Conservation (phyloP, 2,113 vertebrate species). For the Herpailurus yagouaroundi region DNA sequence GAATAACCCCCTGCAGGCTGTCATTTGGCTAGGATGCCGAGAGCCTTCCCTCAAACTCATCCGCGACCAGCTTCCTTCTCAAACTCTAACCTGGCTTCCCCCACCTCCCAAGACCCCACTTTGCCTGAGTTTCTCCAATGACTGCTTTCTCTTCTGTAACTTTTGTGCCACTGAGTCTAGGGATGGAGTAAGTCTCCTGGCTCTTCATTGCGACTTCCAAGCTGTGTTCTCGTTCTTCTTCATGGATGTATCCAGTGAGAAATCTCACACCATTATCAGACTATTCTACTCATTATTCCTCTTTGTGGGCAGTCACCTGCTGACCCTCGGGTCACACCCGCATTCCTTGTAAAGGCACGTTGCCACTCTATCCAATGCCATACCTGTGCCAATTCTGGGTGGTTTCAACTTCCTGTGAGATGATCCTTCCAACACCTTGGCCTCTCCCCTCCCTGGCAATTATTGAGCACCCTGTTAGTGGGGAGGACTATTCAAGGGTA, state of each 20-base stretch:
- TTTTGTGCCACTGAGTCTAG: not conserved
- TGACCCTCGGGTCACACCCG: not conserved
- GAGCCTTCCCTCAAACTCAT: not conserved
- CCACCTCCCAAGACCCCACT: not conserved
- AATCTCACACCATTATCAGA: not conserved
- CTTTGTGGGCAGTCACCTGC: not conserved
- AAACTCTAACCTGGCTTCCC: not conserved
- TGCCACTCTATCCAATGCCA: not conserved
- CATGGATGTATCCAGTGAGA: not conserved
- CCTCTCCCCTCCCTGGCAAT: not conserved
- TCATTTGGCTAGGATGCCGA: not conserved
- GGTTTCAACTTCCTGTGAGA: not conserved
- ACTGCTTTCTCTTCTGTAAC: not conserved
- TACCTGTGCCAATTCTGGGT: not conserved
- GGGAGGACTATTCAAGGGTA: not conserved
- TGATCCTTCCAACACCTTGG: not conserved
- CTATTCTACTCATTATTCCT: not conserved
- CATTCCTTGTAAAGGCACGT: not conserved
- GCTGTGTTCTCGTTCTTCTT: not conserved
- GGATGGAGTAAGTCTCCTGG: not conserved
- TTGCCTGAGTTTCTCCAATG: not conserved
- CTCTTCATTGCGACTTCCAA: not conserved
- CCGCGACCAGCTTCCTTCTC: not conserved
- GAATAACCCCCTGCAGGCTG: rapidly evolving
- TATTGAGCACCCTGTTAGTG: not conserved